Conservation (phyloP, 2,113 vertebrate genomes). For the Pygoscelis adeliae region DNA sequence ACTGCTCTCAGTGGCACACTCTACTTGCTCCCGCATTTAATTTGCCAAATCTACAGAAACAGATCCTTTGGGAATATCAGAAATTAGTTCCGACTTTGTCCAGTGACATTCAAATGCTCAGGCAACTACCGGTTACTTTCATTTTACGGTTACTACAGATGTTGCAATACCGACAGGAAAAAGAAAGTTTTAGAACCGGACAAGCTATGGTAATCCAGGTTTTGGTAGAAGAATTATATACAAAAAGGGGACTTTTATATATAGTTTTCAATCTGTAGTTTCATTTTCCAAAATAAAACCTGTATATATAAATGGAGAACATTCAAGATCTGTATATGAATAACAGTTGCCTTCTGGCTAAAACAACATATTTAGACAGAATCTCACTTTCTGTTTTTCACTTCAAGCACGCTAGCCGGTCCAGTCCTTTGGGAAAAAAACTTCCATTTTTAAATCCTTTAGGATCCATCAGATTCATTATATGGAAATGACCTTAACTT, state of each 20-base stretch:
- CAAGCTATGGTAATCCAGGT: conserved; percentile 29
- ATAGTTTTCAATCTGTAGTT: conserved; percentile 34
- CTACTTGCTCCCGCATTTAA: not conserved
- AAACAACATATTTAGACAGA: conserved; percentile 18
- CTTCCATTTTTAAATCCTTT: conserved; percentile 29
- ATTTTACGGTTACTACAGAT: conserved; percentile 3
- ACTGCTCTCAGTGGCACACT: not conserved
- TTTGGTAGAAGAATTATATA: conserved; percentile 21
- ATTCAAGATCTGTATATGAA: not conserved
- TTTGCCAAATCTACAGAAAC: not conserved
- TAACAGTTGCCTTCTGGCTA: conserved; percentile 8
- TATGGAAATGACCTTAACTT: conserved; percentile 10
- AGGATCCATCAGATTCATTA: conserved; percentile 31
- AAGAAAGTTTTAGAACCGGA: conserved; percentile 45
- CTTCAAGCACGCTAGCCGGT: conserved; percentile 13
- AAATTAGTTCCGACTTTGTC: conserved; percentile 8
- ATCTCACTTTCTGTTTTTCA: conserved; percentile 23
- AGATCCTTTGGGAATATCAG: not conserved
- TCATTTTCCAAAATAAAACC: conserved; percentile 56
- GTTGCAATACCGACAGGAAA: conserved; percentile 1
- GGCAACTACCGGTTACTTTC: not conserved
- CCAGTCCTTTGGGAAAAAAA: conserved; percentile 31
- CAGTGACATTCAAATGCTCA: conserved; percentile 32
- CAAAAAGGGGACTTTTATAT: conserved; percentile 41
- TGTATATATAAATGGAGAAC: conserved; percentile 45